These are phyloP conservation scores for Leptoteleia sp. DNA, from an alignment of 1,140 invertebrate species.

Conservation along the genomic window DNA sequence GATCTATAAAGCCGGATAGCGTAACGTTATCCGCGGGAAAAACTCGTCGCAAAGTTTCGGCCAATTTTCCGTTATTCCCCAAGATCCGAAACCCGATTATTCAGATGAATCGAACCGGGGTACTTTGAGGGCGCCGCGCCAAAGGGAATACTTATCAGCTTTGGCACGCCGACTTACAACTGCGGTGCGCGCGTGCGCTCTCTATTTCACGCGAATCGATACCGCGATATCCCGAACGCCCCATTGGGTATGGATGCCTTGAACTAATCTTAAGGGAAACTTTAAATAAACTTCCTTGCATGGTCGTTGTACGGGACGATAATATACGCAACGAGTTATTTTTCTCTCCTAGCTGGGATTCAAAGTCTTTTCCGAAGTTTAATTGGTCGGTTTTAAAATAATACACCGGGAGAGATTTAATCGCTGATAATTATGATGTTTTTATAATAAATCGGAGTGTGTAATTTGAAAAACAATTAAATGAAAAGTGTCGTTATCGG, in stretches of 20 bases:
- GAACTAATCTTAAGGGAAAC: too few species aligned
- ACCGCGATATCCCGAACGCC: constrained; percentile 11
- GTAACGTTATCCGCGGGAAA: background rate
- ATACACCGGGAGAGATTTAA: too few species aligned
- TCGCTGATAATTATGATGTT: too few species aligned
- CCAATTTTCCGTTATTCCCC: constrained; percentile 9
- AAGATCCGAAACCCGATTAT: constrained; percentile 20
- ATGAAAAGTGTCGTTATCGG: too few species aligned
- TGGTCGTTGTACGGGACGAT: too few species aligned
- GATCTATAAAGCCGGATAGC: background rate
- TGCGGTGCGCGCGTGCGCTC: constrained; percentile 40
- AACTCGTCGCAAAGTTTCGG: background rate
- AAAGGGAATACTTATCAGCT: constrained; percentile 30
- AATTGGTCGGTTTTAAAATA: too few species aligned
- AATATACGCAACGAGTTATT: too few species aligned
- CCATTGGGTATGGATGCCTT: constrained; percentile 34
- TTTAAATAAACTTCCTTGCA: too few species aligned
- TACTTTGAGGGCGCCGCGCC: constrained; percentile 7
- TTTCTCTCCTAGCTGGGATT: too few species aligned
- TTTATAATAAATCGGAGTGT: too few species aligned
- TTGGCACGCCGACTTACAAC: constrained; percentile 27
- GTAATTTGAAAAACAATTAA: too few species aligned
- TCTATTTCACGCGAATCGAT: constrained; percentile 48
- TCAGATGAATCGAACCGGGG: constrained; percentile 35
- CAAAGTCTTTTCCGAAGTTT: too few species aligned